phyloP scores from a whole-genome alignment of 2,797 vertebrate species.

The Momotus momota region DNA sequence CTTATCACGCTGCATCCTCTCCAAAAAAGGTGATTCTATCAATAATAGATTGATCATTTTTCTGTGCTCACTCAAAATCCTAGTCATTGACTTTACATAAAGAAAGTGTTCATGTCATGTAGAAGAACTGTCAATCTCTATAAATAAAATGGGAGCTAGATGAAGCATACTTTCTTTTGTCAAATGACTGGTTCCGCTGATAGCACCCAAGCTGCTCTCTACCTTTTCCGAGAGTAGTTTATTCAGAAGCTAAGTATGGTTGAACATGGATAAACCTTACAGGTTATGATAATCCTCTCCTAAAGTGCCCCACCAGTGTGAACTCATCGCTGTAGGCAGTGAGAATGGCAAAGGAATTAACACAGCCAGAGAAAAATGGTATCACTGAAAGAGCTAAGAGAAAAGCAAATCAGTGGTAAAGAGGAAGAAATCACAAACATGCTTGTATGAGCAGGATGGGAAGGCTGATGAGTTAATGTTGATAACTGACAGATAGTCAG shows the following conservation, averaged over 20 bases:
- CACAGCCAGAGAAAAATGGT: background rate
- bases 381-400: background rate
- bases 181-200: background rate
- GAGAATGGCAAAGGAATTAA: background rate
- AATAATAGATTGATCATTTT: background rate
- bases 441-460: background rate
- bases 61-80: background rate
- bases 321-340: background rate
- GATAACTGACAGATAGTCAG: background rate
- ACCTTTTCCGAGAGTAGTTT: background rate
- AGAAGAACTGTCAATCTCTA: background rate
- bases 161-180: background rate
- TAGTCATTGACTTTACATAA: background rate
- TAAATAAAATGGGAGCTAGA: background rate
- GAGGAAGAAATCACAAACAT: background rate
- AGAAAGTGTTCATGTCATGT: background rate
- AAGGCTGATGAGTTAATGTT: background rate
- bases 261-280: background rate
- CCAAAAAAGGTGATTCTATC: background rate
- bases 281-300: background rate
- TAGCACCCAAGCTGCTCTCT: background rate
- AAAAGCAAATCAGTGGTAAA: background rate
- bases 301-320: background rate
- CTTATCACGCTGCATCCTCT: background rate
- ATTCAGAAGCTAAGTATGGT: background rate